phyloP scores from a whole-genome alignment of 2,113 vertebrate genomes.

The Paracanthobrama guichenoti region DNA sequence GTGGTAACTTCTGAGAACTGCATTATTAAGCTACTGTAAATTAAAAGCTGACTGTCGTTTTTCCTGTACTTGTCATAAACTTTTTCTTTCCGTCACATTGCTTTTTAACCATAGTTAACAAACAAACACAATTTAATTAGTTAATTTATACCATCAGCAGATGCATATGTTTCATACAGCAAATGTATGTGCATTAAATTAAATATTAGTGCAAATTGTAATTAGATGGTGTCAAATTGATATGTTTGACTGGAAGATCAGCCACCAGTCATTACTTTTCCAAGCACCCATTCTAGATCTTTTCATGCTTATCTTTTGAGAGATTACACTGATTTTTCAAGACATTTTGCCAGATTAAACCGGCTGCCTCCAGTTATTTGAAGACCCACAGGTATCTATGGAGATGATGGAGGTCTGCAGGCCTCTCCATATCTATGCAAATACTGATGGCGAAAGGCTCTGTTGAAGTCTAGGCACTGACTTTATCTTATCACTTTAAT shows the following conservation, averaged over 20 bases:
- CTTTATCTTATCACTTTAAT: constrained; percentile 76
- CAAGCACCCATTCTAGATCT: constrained; percentile 7
- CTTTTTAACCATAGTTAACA: background rate
- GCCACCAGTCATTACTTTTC: constrained; percentile 27
- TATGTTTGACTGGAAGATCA: constrained; percentile 37
- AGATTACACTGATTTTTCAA: constrained; percentile 1
- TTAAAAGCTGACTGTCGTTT: constrained; percentile 57
- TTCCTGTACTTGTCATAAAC: constrained; percentile 38
- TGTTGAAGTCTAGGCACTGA: constrained; percentile 60
- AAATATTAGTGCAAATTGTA: background rate
- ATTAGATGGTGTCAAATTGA: constrained; percentile 29
- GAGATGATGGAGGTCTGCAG: constrained; percentile 65
- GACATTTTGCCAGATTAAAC: constrained; percentile 17
- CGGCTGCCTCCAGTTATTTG: constrained; percentile 42
- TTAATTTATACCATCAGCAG: background rate
- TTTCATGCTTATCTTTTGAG: constrained; percentile 28
- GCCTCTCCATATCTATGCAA: constrained; percentile 76
- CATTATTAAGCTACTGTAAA: constrained; percentile 65
- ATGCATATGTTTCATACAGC: background rate
- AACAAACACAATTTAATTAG: background rate
- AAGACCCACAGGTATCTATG: constrained; percentile 71
- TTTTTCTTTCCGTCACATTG: background rate
- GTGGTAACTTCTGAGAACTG: constrained; percentile 66
- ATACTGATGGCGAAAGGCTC: constrained; percentile 66
- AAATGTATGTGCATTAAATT: background rate